These are phyloP conservation scores for Leptobrachium leishanense DNA, from an alignment of 2,113 vertebrate genomes.

Conservation along the genomic window DNA sequence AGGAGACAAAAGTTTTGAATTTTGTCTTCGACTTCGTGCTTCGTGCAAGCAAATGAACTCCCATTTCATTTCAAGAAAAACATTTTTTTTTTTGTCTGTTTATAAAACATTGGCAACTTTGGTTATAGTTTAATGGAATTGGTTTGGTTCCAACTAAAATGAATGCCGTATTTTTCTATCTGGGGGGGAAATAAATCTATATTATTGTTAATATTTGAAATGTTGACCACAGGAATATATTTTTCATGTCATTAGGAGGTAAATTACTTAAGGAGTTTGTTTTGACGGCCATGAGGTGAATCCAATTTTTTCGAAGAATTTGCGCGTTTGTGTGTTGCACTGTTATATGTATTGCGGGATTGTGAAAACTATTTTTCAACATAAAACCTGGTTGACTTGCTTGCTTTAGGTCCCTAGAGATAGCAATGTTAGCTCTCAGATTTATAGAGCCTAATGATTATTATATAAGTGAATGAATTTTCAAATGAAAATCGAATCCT, in stretches of 20 bases:
- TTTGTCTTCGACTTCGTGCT: conserved; percentile 50
- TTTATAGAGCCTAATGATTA: too few relatives aligned
- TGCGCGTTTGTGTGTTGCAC: too few relatives aligned
- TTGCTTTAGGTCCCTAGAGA: too few relatives aligned
- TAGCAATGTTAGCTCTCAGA: too few relatives aligned
- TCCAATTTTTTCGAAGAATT: too few relatives aligned
- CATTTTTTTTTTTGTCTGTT: conserved; percentile 25
- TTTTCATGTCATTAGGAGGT: conserved; percentile 30
- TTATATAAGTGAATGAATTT: too few relatives aligned
- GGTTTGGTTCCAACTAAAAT: conserved; percentile 61
- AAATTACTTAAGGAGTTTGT: conserved; percentile 25
- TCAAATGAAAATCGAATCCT: too few relatives aligned
- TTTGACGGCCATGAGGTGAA: conserved; percentile 2
- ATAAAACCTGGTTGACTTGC: too few relatives aligned
- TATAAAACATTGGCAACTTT: conserved; percentile 51
- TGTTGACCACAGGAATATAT: conserved; percentile 36
- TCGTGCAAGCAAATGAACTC: conserved; percentile 46
- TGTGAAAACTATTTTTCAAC: too few relatives aligned
- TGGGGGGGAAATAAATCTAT: conserved; percentile 52
- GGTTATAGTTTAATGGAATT: conserved; percentile 53
- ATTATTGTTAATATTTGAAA: conserved; percentile 45
- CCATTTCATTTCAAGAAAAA: conserved; percentile 10
- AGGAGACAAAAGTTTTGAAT: conserved; percentile 58
- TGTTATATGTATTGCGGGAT: too few relatives aligned
- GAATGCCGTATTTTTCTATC: conserved; percentile 65